phyloP scores from a whole-genome alignment of 2,113 vertebrate genomes.

The Rhinolophus sinicus region DNA sequence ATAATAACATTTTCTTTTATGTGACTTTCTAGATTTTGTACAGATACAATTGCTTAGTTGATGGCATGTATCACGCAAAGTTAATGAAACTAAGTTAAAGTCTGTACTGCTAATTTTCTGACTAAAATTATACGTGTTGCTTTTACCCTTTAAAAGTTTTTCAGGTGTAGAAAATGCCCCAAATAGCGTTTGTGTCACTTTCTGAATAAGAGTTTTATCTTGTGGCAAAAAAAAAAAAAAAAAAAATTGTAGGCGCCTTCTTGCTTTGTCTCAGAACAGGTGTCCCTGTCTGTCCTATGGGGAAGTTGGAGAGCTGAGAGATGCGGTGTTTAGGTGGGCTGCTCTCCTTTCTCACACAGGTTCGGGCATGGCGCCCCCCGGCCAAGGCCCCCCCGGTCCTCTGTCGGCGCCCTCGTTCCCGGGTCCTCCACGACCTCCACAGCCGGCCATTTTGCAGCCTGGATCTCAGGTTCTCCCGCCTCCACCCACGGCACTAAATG shows the following conservation, averaged over 20 bases:
- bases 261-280: neutral
- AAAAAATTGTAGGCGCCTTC: neutral
- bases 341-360: slow-evolving; percentile 75
- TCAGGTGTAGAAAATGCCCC: neutral
- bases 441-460: slow-evolving; percentile 79
- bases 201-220: neutral
- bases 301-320: neutral
- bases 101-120: neutral
- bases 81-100: neutral
- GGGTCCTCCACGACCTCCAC: slow-evolving; percentile 79
- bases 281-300: rapidly evolving
- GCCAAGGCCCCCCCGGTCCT: slow-evolving; percentile 78
- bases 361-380: slow-evolving; percentile 77
- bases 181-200: neutral
- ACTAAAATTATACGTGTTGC: neutral
- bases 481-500: slow-evolving; percentile 80
- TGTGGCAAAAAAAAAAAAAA: neutral
- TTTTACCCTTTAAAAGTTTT: neutral
- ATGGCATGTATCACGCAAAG: neutral
- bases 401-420: slow-evolving; percentile 82
- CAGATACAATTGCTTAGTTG: neutral
- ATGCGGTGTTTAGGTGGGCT: neutral
- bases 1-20: neutral
- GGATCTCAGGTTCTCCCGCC: slow-evolving; percentile 86
- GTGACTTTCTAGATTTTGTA: neutral